Percentiles rank a stretch among this genome's conserved stretches.
phyloP scores from a whole-genome alignment of 2,888 invertebrate species.

The Coenonympha arcania region DNA sequence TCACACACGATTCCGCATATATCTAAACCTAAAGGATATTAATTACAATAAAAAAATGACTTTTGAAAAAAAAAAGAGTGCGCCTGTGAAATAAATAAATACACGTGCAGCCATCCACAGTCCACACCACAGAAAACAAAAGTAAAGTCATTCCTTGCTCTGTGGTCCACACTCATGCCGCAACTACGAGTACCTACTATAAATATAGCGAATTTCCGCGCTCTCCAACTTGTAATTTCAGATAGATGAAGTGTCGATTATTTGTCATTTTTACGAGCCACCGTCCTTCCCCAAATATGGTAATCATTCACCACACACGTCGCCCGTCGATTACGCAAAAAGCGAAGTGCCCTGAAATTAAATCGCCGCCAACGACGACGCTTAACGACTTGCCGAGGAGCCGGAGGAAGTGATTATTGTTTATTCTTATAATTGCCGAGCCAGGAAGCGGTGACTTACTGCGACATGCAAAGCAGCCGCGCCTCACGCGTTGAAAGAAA shows the following conservation, averaged over 20 bases:
- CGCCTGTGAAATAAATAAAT: neutral
- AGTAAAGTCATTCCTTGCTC: too few relatives aligned
- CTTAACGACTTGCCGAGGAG: constrained; percentile 47
- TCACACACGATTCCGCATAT: too few relatives aligned
- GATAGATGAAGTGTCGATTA: constrained; percentile 40
- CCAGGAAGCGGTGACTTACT: constrained; percentile 49
- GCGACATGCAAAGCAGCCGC: constrained; percentile 30
- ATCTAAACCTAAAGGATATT: too few relatives aligned
- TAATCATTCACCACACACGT: constrained; percentile 51
- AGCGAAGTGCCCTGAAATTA: constrained; percentile 37
- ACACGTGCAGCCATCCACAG: neutral
- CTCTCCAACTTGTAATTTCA: constrained; percentile 34
- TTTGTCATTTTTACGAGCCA: constrained; percentile 31
- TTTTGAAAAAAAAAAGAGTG: too few relatives aligned
- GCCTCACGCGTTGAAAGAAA: constrained; percentile 49
- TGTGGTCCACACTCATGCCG: neutral
- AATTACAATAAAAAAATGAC: too few relatives aligned
- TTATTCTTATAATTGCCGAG: constrained; percentile 66
- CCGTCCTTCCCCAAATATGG: constrained; percentile 51
- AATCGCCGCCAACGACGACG: constrained; percentile 41
- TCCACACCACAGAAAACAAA: too few relatives aligned
- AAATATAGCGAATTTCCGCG: constrained; percentile 21
- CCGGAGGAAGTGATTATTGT: constrained; percentile 70
- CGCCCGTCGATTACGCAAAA: constrained; percentile 54
- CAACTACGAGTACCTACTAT: too few relatives aligned